A percentile compares a stretch with the other conserved stretches of the same genome.
These are phyloP conservation scores for Sibirionetta formosa DNA, from an alignment of 2,797 vertebrate genomes.

Conservation along the genomic window DNA sequence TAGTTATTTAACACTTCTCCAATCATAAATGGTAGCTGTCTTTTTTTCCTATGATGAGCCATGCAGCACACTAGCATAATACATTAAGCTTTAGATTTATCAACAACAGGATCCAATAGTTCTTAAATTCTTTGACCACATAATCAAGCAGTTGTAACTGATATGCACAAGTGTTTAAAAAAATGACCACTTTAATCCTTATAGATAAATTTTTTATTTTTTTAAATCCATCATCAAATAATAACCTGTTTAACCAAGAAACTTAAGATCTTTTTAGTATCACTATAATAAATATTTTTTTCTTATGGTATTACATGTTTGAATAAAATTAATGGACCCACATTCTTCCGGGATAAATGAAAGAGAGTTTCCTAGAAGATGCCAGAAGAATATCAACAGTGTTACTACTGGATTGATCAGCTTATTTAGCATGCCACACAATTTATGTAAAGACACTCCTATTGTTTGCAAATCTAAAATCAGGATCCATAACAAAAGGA, in stretches of 20 bases:
- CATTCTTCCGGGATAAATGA: background rate
- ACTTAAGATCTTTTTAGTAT: background rate
- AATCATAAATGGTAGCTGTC: background rate
- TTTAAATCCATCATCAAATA: background rate
- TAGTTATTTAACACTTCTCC: background rate
- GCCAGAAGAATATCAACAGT: background rate
- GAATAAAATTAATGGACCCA: background rate
- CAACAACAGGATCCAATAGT: background rate
- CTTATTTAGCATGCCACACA: background rate
- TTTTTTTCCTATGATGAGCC: background rate
- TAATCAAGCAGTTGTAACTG: background rate
- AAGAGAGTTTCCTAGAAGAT: background rate
- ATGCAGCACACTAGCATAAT: background rate
- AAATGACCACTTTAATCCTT: background rate
- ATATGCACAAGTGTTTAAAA: background rate
- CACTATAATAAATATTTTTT: background rate
- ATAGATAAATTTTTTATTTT: background rate
- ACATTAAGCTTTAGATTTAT: background rate
- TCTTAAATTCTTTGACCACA: background rate
- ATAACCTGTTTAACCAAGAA: background rate
- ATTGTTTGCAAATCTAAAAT: background rate
- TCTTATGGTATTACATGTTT: background rate
- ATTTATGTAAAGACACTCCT: background rate
- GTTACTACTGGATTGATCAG: background rate
- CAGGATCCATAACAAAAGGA: background rate